A percentile compares a stretch with the other conserved stretches of the same genome.
These are phyloP conservation scores for Poecilia picta DNA, from an alignment of 2,797 vertebrate species.

Conservation along the genomic window DNA sequence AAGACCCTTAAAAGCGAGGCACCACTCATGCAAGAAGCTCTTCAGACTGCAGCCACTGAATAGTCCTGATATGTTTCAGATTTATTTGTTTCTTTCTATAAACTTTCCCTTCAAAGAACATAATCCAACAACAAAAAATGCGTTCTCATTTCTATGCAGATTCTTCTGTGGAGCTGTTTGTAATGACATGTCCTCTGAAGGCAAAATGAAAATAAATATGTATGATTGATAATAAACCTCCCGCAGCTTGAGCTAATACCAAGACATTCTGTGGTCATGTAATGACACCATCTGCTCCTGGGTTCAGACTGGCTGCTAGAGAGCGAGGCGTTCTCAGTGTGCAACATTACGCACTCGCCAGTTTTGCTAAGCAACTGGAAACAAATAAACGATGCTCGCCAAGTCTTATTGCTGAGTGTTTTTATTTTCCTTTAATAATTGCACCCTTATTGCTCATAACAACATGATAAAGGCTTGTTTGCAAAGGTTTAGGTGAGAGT, in stretches of 20 bases:
- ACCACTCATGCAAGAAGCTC: neutral
- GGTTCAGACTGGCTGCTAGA: slow-evolving; percentile 40
- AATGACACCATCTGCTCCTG: slow-evolving; percentile 76
- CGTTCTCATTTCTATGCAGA: neutral
- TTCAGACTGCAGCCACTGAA: neutral
- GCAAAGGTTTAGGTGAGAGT: slow-evolving; percentile 55
- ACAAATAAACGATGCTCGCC: slow-evolving; percentile 53
- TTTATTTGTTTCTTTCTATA: neutral
- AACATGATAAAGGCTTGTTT: slow-evolving; percentile 59
- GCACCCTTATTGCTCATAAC: slow-evolving; percentile 58
- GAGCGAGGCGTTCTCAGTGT: slow-evolving; percentile 37
- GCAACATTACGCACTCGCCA: slow-evolving; percentile 40
- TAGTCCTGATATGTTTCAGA: neutral
- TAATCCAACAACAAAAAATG: neutral
- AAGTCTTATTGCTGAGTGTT: slow-evolving; percentile 25
- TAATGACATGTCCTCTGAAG: slow-evolving; percentile 27
- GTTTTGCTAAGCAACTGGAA: slow-evolving; percentile 48
- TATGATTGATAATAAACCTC: slow-evolving; percentile 32
- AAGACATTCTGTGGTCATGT: slow-evolving; percentile 66
- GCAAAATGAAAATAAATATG: slow-evolving; percentile 42
- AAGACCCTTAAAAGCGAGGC: neutral
- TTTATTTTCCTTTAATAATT: slow-evolving; percentile 58
- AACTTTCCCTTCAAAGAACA: neutral
- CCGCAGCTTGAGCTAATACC: slow-evolving; percentile 53
- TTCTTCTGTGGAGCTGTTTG: slow-evolving; percentile 9